Evolutionary conservation across 2,888 invertebrate genomes (phyloP).

Genomic region (Microdon myrmicae): DNA sequence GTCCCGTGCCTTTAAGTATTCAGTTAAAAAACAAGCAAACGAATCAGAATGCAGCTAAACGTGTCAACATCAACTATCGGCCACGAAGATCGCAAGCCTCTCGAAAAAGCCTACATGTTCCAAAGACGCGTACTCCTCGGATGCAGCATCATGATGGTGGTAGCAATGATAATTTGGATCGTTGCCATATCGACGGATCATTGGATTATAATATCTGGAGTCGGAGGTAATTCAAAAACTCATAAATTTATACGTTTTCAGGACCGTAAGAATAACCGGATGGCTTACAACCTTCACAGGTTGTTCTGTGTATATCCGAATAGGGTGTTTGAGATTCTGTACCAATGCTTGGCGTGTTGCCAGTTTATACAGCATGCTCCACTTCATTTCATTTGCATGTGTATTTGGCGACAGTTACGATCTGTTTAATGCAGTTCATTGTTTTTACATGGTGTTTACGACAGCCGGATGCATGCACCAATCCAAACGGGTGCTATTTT

Average conservation of each 20-base stretch:
- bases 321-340: constrained; percentile 34
- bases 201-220: constrained; percentile 74
- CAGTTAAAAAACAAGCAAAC: too few relatives aligned
- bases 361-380: constrained; percentile 41
- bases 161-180: constrained; percentile 78
- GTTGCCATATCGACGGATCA: constrained; percentile 78
- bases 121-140: constrained; percentile 79
- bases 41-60: constrained; percentile 63
- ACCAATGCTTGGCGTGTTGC: constrained; percentile 34
- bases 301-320: constrained; percentile 27
- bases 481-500: too few relatives aligned
- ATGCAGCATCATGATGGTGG: constrained; percentile 75
- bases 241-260: too few relatives aligned
- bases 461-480: too few relatives aligned
- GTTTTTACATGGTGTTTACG: too few relatives aligned
- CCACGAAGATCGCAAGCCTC: constrained; percentile 71
- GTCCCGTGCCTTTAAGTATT: too few relatives aligned
- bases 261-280: too few relatives aligned
- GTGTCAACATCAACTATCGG: constrained; percentile 74
- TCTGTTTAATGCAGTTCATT: too few relatives aligned
- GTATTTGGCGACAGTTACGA: background rate
- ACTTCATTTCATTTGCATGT: too few relatives aligned
- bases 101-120: constrained; percentile 73
- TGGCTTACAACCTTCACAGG: constrained; percentile 47
- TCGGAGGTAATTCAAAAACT: constrained; percentile 58